Percentiles rank a stretch among this genome's conserved stretches.
These are phyloP conservation scores for Orthonevra nobilis DNA, from an alignment of 2,888 invertebrate species.

Conservation along the genomic window DNA sequence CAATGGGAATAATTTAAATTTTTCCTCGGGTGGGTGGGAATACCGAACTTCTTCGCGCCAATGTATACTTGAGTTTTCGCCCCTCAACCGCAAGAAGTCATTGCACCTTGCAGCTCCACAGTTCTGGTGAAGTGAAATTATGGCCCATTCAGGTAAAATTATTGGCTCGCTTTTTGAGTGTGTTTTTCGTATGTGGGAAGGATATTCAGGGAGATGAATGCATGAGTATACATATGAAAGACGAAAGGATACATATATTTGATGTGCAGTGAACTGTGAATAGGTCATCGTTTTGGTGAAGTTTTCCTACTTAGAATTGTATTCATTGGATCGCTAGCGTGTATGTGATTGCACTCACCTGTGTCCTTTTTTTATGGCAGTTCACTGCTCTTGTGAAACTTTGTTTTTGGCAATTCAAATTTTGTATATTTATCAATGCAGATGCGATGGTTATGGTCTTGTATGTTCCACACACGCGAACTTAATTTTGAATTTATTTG, in stretches of 20 bases:
- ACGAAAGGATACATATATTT: conserved; percentile 27
- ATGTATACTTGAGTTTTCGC: conserved; percentile 9
- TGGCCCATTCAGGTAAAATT: conserved; percentile 48
- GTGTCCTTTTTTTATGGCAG: too few species aligned
- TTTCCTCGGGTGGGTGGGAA: too few species aligned
- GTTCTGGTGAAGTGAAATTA: conserved; percentile 10
- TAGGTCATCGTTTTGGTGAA: conserved; percentile 26
- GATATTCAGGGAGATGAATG: conserved; percentile 10
- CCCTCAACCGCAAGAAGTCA: conserved; percentile 34
- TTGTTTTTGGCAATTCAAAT: too few species aligned
- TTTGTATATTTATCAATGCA: too few species aligned
- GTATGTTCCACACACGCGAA: too few species aligned
- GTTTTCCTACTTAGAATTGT: conserved; percentile 15
- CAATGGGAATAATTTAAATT: conserved; percentile 40
- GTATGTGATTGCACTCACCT: too few species aligned
- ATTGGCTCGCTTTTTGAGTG: conserved; percentile 1
- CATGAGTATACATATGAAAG: not conserved
- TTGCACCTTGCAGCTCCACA: conserved; percentile 29
- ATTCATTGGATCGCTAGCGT: conserved; percentile 7
- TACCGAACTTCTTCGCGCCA: too few species aligned
- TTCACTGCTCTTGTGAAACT: too few species aligned
- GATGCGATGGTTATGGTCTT: too few species aligned
- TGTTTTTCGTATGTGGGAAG: not conserved
- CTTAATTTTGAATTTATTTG: too few species aligned
- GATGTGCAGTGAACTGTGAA: not conserved